phyloP scores from a whole-genome alignment of 2,888 invertebrate species.

The Eupsilia transversa region DNA sequence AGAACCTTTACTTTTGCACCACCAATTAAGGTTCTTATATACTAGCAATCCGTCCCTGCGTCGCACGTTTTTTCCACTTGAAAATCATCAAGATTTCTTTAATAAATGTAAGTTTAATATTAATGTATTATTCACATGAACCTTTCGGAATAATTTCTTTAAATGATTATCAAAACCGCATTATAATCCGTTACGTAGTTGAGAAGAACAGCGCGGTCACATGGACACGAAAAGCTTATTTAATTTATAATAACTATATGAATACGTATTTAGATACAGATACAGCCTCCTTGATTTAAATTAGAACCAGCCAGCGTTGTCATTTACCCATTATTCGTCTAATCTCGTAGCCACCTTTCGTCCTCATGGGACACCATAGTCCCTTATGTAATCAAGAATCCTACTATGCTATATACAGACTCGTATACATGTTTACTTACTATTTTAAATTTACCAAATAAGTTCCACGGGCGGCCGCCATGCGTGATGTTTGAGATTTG shows the following conservation, averaged over 20 bases:
- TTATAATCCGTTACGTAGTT: background rate
- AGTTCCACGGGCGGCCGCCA: background rate
- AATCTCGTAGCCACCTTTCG: background rate
- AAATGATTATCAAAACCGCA: background rate
- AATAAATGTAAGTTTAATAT: too few relatives aligned
- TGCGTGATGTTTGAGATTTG: background rate
- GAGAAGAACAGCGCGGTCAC: background rate
- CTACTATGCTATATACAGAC: background rate
- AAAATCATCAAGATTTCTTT: too few relatives aligned
- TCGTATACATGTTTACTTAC: background rate
- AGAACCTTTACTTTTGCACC: background rate
- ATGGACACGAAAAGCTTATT: background rate
- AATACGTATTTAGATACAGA: background rate
- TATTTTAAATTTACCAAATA: background rate
- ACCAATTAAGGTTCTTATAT: background rate
- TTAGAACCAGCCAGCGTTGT: background rate
- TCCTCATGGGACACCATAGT: slow-evolving; percentile 6
- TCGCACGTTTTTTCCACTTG: too few relatives aligned
- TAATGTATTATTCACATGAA: too few relatives aligned
- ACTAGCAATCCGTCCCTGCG: too few relatives aligned
- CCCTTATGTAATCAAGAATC: slow-evolving; percentile 22
- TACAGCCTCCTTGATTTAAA: background rate
- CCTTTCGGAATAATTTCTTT: background rate
- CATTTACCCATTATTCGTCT: background rate
- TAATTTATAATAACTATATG: background rate